Conservation (phyloP, 2,888 invertebrate genomes). For the Phoronis australis region DNA sequence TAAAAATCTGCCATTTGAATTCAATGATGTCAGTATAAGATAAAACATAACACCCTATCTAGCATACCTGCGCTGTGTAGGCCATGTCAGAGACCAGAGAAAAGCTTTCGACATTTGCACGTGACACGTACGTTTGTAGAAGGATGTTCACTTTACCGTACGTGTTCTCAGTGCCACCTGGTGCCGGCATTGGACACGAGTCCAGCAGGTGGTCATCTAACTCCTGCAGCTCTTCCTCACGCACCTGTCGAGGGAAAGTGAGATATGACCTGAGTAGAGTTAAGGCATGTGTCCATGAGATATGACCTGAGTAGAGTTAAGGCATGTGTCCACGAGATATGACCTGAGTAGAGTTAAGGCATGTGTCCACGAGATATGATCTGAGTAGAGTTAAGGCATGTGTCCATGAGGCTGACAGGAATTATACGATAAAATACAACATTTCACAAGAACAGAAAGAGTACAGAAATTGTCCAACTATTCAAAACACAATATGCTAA, state of each 20-base stretch:
- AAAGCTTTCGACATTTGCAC: constrained; percentile 73
- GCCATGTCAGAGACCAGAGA: constrained; percentile 83
- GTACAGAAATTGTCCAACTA: too few relatives aligned
- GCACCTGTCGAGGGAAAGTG: constrained; percentile 59
- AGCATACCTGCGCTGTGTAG: constrained; percentile 76
- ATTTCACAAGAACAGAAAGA: too few relatives aligned
- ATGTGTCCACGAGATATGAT: background rate
- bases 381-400: background rate
- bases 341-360: too few relatives aligned
- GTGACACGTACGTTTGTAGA: constrained; percentile 74
- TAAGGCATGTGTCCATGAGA: too few relatives aligned
- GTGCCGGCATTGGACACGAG: constrained; percentile 72
- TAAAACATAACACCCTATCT: background rate
- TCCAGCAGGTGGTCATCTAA: constrained; percentile 70
- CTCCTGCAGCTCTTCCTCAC: constrained; percentile 92
- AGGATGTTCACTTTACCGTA: constrained; percentile 82
- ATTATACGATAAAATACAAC: too few relatives aligned
- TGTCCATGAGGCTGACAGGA: too few relatives aligned
- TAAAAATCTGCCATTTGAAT: too few relatives aligned
- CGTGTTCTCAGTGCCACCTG: constrained; percentile 80
- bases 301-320: too few relatives aligned
- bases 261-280: constrained; percentile 1
- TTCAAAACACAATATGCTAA: too few relatives aligned
- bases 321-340: background rate
- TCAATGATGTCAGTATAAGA: too few relatives aligned